Evolutionary conservation across 2,888 invertebrate genomes (phyloP).

Genomic region (Creontiades dilutus): DNA sequence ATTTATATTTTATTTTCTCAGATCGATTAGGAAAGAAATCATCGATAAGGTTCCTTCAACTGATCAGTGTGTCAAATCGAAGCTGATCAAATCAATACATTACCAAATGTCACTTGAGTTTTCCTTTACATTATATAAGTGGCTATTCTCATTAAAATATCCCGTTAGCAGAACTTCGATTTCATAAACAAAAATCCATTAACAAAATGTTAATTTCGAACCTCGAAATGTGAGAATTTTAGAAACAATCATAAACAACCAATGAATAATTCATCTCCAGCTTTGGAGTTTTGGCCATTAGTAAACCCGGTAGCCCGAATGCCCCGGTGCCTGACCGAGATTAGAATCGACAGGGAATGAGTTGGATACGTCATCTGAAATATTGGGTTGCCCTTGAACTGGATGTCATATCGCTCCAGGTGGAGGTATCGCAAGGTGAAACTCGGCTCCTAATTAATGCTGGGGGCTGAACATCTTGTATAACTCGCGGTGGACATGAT

Average conservation of each 20-base stretch:
- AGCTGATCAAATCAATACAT: too few relatives aligned
- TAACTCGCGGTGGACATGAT: neutral
- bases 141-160: too few relatives aligned
- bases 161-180: too few relatives aligned
- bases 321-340: neutral
- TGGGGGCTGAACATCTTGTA: neutral
- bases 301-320: neutral
- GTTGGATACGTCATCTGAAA: neutral
- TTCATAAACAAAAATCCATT: too few relatives aligned
- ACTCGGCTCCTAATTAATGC: neutral
- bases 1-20: too few relatives aligned
- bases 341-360: constrained; percentile 45
- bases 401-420: constrained; percentile 40
- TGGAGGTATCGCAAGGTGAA: constrained; percentile 15
- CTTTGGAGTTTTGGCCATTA: neutral
- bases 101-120: too few relatives aligned
- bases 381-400: constrained; percentile 10
- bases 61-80: too few relatives aligned
- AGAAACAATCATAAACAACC: neutral
- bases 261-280: constrained; percentile 4
- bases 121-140: too few relatives aligned
- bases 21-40: too few relatives aligned
- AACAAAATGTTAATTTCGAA: too few relatives aligned
- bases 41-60: too few relatives aligned
- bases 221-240: neutral